Evolutionary conservation across 2,113 vertebrate genomes (phyloP).

Genomic region (Puffinus mauretanicus): DNA sequence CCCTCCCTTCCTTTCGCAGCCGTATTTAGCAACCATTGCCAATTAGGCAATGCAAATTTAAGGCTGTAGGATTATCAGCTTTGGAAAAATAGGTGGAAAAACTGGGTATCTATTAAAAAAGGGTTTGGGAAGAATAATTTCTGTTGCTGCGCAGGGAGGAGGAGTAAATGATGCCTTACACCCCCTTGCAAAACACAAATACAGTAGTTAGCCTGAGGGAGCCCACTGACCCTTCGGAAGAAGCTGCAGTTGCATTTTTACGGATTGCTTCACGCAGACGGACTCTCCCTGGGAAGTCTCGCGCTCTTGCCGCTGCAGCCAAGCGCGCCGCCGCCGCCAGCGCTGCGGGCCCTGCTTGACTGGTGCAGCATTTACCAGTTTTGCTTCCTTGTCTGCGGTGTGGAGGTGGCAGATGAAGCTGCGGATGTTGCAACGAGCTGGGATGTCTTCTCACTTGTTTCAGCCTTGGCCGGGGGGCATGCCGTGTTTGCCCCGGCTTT

Average conservation of each 20-base stretch:
- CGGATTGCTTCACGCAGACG: rapidly evolving
- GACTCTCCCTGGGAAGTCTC: neutral
- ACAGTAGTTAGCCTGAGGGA: neutral
- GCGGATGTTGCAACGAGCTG: neutral
- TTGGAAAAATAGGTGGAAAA: neutral
- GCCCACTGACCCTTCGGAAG: neutral
- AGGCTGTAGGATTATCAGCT: neutral
- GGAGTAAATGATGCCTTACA: neutral
- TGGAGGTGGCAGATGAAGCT: neutral
- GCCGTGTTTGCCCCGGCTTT: rapidly evolving
- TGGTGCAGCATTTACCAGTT: neutral
- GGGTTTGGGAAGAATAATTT: neutral
- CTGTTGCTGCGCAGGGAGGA: neutral
- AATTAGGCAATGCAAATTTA: neutral
- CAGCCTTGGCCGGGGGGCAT: neutral
- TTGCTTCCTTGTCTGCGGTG: neutral
- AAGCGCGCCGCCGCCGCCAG: too few species aligned
- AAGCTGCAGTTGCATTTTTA: neutral
- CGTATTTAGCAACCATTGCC: neutral
- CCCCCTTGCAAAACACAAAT: neutral
- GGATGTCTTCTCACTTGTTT: neutral
- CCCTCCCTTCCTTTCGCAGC: neutral
- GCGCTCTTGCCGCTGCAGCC: rapidly evolving
- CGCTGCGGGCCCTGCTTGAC: neutral
- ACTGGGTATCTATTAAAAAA: neutral